phyloP scores from a whole-genome alignment of 2,888 invertebrate genomes.

The Cephus pygmeus region DNA sequence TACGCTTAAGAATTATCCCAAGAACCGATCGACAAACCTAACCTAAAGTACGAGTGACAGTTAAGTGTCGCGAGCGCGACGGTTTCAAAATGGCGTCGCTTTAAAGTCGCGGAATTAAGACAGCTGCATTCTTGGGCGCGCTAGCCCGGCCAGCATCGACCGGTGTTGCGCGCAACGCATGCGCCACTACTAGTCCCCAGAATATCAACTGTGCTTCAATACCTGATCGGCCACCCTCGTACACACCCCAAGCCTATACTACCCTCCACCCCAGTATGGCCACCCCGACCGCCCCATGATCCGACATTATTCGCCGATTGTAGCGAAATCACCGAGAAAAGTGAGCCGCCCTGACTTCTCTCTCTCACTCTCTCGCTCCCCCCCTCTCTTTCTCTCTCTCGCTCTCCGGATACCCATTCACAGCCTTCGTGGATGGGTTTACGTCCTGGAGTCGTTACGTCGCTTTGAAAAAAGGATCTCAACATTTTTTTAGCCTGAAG shows the following conservation, averaged over 20 bases:
- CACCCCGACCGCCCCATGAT: slow-evolving; percentile 31
- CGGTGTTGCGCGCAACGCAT: slow-evolving; percentile 50
- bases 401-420: slow-evolving; percentile 18
- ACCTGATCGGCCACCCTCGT: slow-evolving; percentile 47
- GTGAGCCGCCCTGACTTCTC: slow-evolving; percentile 17
- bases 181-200: slow-evolving; percentile 52
- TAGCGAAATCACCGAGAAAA: slow-evolving; percentile 34
- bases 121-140: slow-evolving; percentile 46
- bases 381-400: not conserved
- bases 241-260: slow-evolving; percentile 21
- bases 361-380: not conserved
- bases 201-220: slow-evolving; percentile 56
- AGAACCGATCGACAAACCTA: not conserved
- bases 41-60: not conserved
- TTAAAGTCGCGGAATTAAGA: slow-evolving; percentile 46
- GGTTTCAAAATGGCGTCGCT: slow-evolving; percentile 52
- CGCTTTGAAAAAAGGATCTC: not conserved
- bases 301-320: slow-evolving; percentile 41
- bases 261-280: slow-evolving; percentile 27
- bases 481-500: not conserved
- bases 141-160: slow-evolving; percentile 64
- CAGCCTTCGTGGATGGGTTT: slow-evolving; percentile 3
- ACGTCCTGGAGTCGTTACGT: not conserved
- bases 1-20: not conserved
- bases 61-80: not conserved